phyloP scores from a whole-genome alignment of 2,113 vertebrate genomes.

The Cathartes aura region DNA sequence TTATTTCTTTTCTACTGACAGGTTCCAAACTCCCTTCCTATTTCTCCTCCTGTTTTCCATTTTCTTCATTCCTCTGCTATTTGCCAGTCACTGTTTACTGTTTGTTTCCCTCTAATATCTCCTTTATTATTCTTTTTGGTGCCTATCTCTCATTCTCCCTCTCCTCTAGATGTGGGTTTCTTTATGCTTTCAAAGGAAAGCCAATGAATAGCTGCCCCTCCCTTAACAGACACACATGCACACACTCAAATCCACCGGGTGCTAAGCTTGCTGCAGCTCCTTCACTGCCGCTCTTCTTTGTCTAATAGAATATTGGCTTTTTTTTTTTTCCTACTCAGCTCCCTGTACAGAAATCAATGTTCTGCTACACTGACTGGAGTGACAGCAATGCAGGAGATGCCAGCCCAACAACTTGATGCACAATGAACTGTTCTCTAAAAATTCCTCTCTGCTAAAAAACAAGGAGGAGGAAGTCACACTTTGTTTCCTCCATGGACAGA shows the following conservation, averaged over 20 bases:
- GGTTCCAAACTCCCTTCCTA: background rate
- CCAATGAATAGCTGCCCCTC: background rate
- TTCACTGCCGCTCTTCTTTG: background rate
- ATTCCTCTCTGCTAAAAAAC: background rate
- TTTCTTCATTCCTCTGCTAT: background rate
- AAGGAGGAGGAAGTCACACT: background rate
- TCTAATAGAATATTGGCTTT: slow-evolving; percentile 56
- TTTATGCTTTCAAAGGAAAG: background rate
- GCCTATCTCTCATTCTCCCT: background rate
- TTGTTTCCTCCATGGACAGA: background rate
- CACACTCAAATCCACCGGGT: background rate
- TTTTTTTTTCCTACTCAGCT: background rate
- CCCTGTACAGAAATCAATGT: slow-evolving; percentile 65
- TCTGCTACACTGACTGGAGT: slow-evolving; percentile 59
- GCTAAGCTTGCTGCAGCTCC: background rate
- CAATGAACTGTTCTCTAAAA: slow-evolving; percentile 24
- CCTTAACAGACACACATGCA: background rate
- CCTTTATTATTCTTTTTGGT: background rate
- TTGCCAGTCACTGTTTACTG: background rate
- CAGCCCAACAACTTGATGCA: background rate
- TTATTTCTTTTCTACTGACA: background rate
- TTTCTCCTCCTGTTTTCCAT: background rate
- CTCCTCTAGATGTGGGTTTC: background rate
- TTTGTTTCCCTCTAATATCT: background rate
- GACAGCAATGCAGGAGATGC: background rate